Evolutionary conservation across 2,113 vertebrate species (phyloP), one percentile per base, ranked within the genome.

Genomic region (Cepphus grylle): DNA sequence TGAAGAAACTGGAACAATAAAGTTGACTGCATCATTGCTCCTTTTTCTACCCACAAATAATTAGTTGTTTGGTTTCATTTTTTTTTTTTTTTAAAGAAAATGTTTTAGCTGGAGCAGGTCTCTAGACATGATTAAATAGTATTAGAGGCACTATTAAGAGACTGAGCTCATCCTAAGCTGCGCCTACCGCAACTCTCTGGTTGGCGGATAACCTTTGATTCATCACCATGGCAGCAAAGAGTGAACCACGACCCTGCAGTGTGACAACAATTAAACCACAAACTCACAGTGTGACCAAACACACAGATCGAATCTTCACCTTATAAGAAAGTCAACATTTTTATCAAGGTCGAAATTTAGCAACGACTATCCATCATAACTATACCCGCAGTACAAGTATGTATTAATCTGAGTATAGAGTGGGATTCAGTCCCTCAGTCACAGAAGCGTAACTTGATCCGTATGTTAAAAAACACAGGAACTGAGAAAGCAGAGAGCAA

Each of bases 361-460:
- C 17, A 23, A 52, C 17, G 11, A 13, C 32, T 58, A 32, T 40
- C 23, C 40, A 12, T 27, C 12, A 2, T 19, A 55, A 34, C 38
- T 26, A 25, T 19, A 30, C 0, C 18, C 21, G 56, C 19, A 83
- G 40, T 3, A 59, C 27, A 53, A 3, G 5, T 0, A 2, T 0
- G 7, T 29, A 26, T 58, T 38, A 67, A 81, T 67, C 18, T 12
- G 67, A 25, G 6, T 13, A 38, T 3, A 42, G 0, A 19, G 30
- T 11, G 56, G 45, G 29, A 62, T 70, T 56, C 49, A 29, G 1
- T 5, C 49, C 18, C 67, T 77, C 58, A 27, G 36, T 19, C 43
- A 52, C 3, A 70, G 38, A 30, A 81, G 40, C 25, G 78, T 29
- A 56, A n/a, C 52, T 70, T 30, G 32, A 74, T 22, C 59, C 1